Base-by-base conservation (phyloP, 1,140 invertebrate genomes). In the Aphaenogaster rudis region DNA sequence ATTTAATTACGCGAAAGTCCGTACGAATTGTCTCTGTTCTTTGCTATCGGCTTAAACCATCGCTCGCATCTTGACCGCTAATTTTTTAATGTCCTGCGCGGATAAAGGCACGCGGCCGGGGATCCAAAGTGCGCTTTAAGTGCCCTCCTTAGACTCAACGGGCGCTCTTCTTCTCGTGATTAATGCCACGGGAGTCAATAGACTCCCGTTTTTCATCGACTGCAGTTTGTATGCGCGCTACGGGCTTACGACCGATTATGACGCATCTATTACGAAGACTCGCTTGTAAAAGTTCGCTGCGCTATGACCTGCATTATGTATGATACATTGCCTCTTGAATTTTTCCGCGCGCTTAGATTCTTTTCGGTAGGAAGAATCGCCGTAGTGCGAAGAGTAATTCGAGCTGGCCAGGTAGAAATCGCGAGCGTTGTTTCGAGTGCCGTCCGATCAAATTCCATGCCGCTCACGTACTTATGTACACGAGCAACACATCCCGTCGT, bases 1-100 rank as follows among this genome's bases (percentile, higher is more conserved):
- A 67, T 90, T 88, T 88, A 90, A 90, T 90, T 90, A 86, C 72
- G 11, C 66, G 45, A 67, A 76, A 86, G 39, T 74, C 3, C 21
- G 50, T 52, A 61, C 77, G 61, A 66, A 67, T 74, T 64, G 52
- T 69, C 54, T 86, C 57, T 4, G n/a, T 42, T 66, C 36, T 52
- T 61, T 3, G 50, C 45, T 63, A 72, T 82, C 86, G 48, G n/a
- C 28, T 69, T 48, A 59, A 36, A 69, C 42, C 21, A 21, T 45
- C 67, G 28, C 5, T 61, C 67, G 39, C 28, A 17, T 82, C 52
- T 74, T 21, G 59, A 48, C 52, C 42, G 80, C 52, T 57, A 59
- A 72, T 48, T 72, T 82, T 67, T 82, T 42, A 33, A 74, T 59
- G 52, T 48, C 54, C 13, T 15, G 80, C 28, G 17, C 21, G 54